These are phyloP conservation scores for Pelodytes ibericus DNA, from an alignment of 2,797 vertebrate genomes.

Conservation along the genomic window DNA sequence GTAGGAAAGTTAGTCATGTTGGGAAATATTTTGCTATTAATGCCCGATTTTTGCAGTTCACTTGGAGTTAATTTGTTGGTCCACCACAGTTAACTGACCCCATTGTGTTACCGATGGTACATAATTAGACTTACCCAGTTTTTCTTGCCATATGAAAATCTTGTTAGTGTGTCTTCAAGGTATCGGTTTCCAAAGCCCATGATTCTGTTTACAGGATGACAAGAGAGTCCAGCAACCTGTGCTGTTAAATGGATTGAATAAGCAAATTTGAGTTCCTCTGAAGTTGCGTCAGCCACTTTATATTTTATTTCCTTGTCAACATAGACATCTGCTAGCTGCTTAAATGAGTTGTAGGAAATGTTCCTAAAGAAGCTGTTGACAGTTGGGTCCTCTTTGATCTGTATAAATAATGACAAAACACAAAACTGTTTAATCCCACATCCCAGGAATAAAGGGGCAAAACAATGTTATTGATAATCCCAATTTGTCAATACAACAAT, in stretches of 20 bases:
- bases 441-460: too few species aligned
- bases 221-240: constrained; percentile 74
- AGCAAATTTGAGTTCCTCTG: constrained; percentile 79
- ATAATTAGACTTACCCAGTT: constrained; percentile 59
- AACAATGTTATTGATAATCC: too few species aligned
- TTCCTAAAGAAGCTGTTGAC: constrained; percentile 75
- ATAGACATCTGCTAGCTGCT: constrained; percentile 79
- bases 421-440: too few species aligned
- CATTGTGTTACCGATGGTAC: too few species aligned
- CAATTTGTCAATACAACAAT: too few species aligned
- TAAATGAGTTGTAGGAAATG: constrained; percentile 84
- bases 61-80: too few species aligned
- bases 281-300: constrained; percentile 52
- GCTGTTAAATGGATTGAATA: constrained; percentile 82
- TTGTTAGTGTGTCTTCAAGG: constrained; percentile 74
- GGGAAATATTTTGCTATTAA: too few species aligned
- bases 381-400: constrained; percentile 78
- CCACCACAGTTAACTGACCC: too few species aligned
- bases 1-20: too few species aligned
- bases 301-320: constrained; percentile 57
- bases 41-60: too few species aligned
- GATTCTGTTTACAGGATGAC: constrained; percentile 77
- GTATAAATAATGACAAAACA: constrained; percentile 40
- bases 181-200: constrained; percentile 82
- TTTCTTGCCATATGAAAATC: constrained; percentile 59